These are phyloP conservation scores for Drosophila acutilabella DNA, from an alignment of 2,888 invertebrate species.

Conservation along the genomic window DNA sequence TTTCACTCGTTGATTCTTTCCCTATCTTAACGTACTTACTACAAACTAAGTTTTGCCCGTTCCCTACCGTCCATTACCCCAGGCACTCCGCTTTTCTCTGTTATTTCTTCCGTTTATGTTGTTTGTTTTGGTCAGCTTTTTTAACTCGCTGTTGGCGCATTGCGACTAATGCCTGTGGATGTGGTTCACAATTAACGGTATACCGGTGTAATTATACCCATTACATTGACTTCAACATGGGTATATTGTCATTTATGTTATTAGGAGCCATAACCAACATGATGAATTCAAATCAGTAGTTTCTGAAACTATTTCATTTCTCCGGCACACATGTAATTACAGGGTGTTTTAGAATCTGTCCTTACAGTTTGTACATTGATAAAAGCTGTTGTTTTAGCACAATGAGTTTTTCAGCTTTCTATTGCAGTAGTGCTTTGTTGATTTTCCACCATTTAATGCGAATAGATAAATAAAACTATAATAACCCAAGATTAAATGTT, in stretches of 20 bases:
- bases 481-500: too few relatives aligned
- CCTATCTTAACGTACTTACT: slow-evolving; percentile 40
- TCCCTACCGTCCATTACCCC: neutral
- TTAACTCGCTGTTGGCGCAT: slow-evolving; percentile 56
- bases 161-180: slow-evolving; percentile 68
- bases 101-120: slow-evolving; percentile 10
- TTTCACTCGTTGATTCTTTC: slow-evolving; percentile 75
- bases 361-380: too few relatives aligned
- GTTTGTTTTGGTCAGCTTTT: slow-evolving; percentile 29
- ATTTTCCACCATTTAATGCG: slow-evolving; percentile 1
- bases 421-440: slow-evolving; percentile 25
- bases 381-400: slow-evolving; percentile 15
- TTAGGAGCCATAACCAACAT: too few relatives aligned
- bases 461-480: neutral
- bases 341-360: slow-evolving; percentile 3
- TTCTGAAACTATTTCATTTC: too few relatives aligned
- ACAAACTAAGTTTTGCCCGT: slow-evolving; percentile 36
- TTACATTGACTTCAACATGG: slow-evolving; percentile 1
- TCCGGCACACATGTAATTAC: neutral
- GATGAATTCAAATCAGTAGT: too few relatives aligned
- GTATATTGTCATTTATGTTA: neutral
- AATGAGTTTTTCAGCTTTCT: slow-evolving; percentile 16
- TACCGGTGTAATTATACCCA: slow-evolving; percentile 45
- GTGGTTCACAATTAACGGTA: slow-evolving; percentile 60
- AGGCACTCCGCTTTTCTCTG: neutral